Conservation (phyloP, 2,888 invertebrate genomes). For the Sceliomorpha sp. region DNA sequence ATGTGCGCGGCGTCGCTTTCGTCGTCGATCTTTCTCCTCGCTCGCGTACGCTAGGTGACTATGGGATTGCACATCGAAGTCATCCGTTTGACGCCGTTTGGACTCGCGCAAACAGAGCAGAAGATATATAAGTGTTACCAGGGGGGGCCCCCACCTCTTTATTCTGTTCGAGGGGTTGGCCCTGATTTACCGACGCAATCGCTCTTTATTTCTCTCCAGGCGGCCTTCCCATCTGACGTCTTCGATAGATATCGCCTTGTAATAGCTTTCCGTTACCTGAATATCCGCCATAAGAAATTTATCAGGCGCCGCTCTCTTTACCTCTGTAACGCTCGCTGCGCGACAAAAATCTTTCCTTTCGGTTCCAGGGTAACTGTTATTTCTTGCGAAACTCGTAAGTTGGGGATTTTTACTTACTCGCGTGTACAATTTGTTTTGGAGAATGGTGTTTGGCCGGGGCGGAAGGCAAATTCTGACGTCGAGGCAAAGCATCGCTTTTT, state of each 20-base stretch:
- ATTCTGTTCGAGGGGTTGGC: constrained; percentile 40
- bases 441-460: too few relatives aligned
- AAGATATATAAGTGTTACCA: constrained; percentile 44
- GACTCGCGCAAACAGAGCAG: constrained; percentile 46
- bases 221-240: constrained; percentile 77
- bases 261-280: constrained; percentile 80
- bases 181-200: constrained; percentile 80
- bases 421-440: too few relatives aligned
- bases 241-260: constrained; percentile 80
- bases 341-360: constrained; percentile 44
- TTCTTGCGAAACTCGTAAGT: constrained; percentile 32
- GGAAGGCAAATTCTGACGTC: too few relatives aligned
- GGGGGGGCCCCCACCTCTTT: constrained; percentile 58
- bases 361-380: constrained; percentile 48
- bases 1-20: constrained; percentile 70
- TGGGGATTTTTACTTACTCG: too few relatives aligned
- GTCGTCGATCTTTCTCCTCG: constrained; percentile 7
- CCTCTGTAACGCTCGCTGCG: too few relatives aligned
- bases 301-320: constrained; percentile 45
- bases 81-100: constrained; percentile 47
- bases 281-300: constrained; percentile 63
- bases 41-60: constrained; percentile 52
- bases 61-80: constrained; percentile 42
- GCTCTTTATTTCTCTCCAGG: constrained; percentile 81
- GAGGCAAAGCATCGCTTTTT: too few relatives aligned